Evolutionary conservation across 2,113 vertebrate genomes (phyloP), one percentile per base, ranked within the genome.

Genomic region (Anolis sagrei): DNA sequence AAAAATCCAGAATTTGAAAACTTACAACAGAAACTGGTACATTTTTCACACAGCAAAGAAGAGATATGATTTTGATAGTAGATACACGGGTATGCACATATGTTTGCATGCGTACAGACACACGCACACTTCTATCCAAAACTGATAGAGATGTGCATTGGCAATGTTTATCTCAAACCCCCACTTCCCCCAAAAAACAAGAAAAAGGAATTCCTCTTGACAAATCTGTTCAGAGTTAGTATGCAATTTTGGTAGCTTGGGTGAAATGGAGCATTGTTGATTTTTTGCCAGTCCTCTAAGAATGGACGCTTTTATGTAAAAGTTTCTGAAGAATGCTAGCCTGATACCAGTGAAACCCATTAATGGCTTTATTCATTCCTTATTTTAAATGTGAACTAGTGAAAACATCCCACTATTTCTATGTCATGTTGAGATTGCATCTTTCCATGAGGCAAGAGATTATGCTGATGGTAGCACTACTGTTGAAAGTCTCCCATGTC

Each of bases 251-350:
- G 18, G 70, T 80, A 51, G 32, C 36, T 73, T 86, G 66, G 32
- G 32, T 51, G 70, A 64, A 34, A 79, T 25, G 36, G 4, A 79
- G n/a, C 76, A 83, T 88, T 79, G 64, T 76, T 89, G 39, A 85
- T 2, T 76, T 79, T 74, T 49, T 76, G 16, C 25, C 87, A 69
- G 76, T 14, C 66, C 51, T 25, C 34, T 88, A 88, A 80, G 74
- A 86, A 70, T 7, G 78, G 84, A 58, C 81, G 2, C 5, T 19
- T 70, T 88, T 79, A 76, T 75, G 70, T 49, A 84, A 8, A 89
- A 4, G 18, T 1, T 32, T 83, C n/a, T 79, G 64, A 27, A 90
- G 74, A 48, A 4, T 25, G 81, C 36, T n/a, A 14, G 25, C 77
- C 83, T 32, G n/a, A 84, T 75, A 62, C 58, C 86, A 79, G 68